Evolutionary conservation across 2,113 vertebrate genomes (phyloP), one percentile per base, ranked within the genome.

Genomic region (Mohoua ochrocephala): DNA sequence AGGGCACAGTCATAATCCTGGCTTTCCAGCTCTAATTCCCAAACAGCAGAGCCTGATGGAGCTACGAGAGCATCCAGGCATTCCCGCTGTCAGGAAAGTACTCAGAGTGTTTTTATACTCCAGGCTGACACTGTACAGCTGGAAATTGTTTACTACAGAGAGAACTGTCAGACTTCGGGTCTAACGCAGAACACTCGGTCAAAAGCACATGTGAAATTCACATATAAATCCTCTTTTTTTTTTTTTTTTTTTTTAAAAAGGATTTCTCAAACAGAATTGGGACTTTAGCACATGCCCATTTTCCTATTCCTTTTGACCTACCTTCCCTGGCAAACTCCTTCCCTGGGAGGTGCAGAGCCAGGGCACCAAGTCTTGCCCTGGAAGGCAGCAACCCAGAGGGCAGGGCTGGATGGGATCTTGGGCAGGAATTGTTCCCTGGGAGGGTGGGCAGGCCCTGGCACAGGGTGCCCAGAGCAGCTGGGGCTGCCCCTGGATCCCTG

Each of bases 111-210:
- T 59, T 49, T 27, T 39, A 31, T 15, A 11, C 42, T 13, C 9
- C 8, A 2, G 13, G 23, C 15, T 53, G 20, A 39, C 53, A 6
- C 17, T 10, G 9, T 2, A 6, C 61, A 71, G 80, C 45, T 17
- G 54, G 37, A 2, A 33, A 19, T 12, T 50, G 15, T 33, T 56
- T 33, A 47, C 80, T 30, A 5, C 15, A 56, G 1, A 20, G 33
- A 30, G 39, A 31, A 13, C 23, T 6, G 28, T 7, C 49, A 37
- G 44, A 2, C 53, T 26, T 19, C 59, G 4, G 16, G 8, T 15
- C 26, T 10, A 20, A 13, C 0, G 0, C 0, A 0, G 7, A 22
- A 37, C 13, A 22, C 15, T 31, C 0, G 0, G 14, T 10, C 57
- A 50, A 28, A 31, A 31, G 23, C 2, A 22, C 47, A 28, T 1